phyloP scores from a whole-genome alignment of 2,113 vertebrate genomes.

The Heliornis fulica region DNA sequence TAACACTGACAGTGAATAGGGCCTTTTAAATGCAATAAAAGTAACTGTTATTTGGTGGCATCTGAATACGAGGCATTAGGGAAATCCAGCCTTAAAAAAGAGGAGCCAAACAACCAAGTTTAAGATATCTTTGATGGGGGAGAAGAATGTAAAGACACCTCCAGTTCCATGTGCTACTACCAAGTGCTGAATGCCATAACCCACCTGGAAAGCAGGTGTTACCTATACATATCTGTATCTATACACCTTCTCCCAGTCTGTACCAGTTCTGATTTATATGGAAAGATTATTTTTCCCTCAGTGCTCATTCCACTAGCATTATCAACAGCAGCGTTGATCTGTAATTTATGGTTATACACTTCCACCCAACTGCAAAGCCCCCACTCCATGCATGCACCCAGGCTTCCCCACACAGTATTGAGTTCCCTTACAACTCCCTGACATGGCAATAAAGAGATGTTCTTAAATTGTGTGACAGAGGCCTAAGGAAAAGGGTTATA shows the following conservation, averaged over 20 bases:
- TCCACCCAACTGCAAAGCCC: background rate
- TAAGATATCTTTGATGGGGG: background rate
- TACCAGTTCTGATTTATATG: background rate
- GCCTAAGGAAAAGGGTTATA: background rate
- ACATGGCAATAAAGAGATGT: background rate
- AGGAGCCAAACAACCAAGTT: background rate
- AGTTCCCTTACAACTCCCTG: too few species aligned
- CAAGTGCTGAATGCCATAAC: background rate
- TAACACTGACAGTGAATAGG: background rate
- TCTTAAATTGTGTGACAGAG: background rate
- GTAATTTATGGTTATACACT: fast-evolving
- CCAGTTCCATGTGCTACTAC: background rate
- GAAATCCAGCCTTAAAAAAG: background rate
- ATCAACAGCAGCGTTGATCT: background rate
- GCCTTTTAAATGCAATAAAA: background rate
- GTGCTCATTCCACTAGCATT: background rate
- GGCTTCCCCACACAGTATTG: background rate
- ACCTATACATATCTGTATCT: background rate
- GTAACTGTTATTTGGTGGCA: background rate
- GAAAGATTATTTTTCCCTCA: background rate
- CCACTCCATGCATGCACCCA: fast-evolving
- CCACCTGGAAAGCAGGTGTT: background rate
- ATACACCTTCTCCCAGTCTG: background rate
- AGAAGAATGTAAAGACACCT: background rate
- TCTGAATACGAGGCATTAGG: background rate